Evolutionary conservation across 2,888 invertebrate species (phyloP).

Genomic region (Luperina nickerlii): DNA sequence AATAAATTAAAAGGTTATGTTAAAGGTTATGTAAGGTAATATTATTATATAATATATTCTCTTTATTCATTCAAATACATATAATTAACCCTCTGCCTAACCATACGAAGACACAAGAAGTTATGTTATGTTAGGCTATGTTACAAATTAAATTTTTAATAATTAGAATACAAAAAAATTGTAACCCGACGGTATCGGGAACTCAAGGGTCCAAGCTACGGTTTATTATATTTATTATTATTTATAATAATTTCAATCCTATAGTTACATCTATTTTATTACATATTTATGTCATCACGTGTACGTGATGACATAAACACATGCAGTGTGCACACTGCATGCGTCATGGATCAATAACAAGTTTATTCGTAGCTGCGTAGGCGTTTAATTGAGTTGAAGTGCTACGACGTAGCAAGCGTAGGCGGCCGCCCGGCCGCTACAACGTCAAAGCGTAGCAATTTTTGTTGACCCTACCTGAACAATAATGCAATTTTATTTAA

Average conservation of each 20-base stretch:
- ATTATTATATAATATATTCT: not conserved
- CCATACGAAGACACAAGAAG: not conserved
- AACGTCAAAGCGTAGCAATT: conserved; percentile 28
- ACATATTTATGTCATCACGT: not conserved
- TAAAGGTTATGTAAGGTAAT: no score
- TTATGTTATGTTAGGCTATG: not conserved
- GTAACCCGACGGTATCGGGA: no score
- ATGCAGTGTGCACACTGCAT: not conserved
- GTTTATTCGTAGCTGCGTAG: conserved; percentile 28
- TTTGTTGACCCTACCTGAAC: not conserved
- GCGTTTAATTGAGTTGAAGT: conserved; percentile 28
- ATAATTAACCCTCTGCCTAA: not conserved
- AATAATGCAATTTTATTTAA: not conserved
- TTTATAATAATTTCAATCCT: not conserved
- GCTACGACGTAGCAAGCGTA: conserved; percentile 57
- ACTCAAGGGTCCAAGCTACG: not conserved
- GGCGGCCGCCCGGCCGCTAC: conserved; percentile 37
- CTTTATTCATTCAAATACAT: no score
- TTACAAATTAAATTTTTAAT: not conserved
- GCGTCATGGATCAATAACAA: not conserved
- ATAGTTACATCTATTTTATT: not conserved
- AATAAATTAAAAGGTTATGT: no score
- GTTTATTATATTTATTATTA: not conserved
- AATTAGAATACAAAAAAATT: not conserved
- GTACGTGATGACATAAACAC: no score